These are phyloP conservation scores for Cichlasoma orientale DNA, from an alignment of 2,797 vertebrate species.

Conservation along the genomic window DNA sequence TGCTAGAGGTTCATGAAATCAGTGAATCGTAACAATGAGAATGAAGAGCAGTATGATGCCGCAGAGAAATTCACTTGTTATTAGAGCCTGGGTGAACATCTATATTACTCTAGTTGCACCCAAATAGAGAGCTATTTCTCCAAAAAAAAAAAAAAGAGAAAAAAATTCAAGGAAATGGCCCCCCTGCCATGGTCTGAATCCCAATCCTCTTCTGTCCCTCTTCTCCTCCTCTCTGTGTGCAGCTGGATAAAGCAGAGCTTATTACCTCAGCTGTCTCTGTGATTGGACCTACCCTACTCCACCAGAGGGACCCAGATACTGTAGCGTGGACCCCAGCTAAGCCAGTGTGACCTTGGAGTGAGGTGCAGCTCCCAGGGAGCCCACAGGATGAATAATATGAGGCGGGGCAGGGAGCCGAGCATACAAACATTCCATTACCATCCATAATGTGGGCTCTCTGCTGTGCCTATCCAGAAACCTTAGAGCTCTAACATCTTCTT, in stretches of 20 bases:
- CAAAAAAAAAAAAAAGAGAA: neutral
- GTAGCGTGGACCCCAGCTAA: conserved; percentile 19
- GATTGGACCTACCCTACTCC: conserved; percentile 49
- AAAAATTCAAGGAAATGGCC: neutral
- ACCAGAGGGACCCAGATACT: conserved; percentile 63
- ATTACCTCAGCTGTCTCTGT: conserved; percentile 47
- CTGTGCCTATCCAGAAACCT: conserved; percentile 32
- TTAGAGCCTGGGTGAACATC: neutral
- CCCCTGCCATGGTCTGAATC: conserved; percentile 17
- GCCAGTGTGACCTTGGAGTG: conserved; percentile 64
- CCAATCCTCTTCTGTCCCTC: conserved; percentile 19
- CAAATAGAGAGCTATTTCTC: neutral
- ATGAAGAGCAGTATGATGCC: neutral
- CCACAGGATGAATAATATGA: conserved; percentile 40
- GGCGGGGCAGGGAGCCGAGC: conserved; percentile 24
- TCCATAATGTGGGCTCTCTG: conserved; percentile 52
- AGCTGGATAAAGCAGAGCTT: conserved; percentile 18
- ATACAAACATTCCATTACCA: conserved; percentile 68
- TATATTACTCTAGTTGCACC: neutral
- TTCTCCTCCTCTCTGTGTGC: conserved; percentile 15
- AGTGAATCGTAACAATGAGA: neutral
- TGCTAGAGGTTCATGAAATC: neutral
- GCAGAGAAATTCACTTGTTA: neutral
- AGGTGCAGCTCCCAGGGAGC: conserved; percentile 44
- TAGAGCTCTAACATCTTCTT: conserved; percentile 48